Base-by-base conservation (phyloP, 2,888 invertebrate species). In the Ormyrus thymus region DNA sequence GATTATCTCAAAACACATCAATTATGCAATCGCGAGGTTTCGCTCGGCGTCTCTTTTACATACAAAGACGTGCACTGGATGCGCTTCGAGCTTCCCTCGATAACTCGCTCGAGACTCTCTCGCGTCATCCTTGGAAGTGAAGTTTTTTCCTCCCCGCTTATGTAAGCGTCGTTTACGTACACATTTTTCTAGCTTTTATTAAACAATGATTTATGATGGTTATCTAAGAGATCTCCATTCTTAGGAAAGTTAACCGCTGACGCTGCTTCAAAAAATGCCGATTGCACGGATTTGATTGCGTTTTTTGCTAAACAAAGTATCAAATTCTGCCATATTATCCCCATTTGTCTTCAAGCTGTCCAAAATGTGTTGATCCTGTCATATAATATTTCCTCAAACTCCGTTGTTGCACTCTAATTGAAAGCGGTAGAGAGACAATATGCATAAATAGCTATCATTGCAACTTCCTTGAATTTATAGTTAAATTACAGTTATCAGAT, bases 1-100 rank as follows among this genome's bases (percentile, higher is more conserved):
- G 10, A 56, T 72, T 69, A 76, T 70, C 50, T 64, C 48, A 43
- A 53, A 51, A 62, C 43, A 51, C 53, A 64, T 29, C 29, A 29
- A 29, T 76, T 70, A 61, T 50, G 61, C 61, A 55, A 51, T 53
- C 56, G 10, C 51, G 43, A 51, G 6, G 55, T 66, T 66, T 53
- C 51, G 13, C 53, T 51, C 59, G 45, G 56, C 68, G 8, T 43
- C 48, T 58, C 1, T 55, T 68, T 29, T 53, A 43, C 11, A 51
- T 45, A 59, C 15, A 55, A 8, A 15, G 13, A 70, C 58, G 10
- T n/a, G 15, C n/a, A 4, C 11, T 11, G 7, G 62, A 9, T 13
- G 45, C 9, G 10, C 11, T 3, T 29, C 29, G 29, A 29, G 4
- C 29, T 6, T 55, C 45, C 7, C 7, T 10, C 43, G n/a, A 55